Evolutionary conservation across 2,113 vertebrate species (phyloP), one percentile per base, ranked within the genome.

Genomic region (Vicugna pacos): DNA sequence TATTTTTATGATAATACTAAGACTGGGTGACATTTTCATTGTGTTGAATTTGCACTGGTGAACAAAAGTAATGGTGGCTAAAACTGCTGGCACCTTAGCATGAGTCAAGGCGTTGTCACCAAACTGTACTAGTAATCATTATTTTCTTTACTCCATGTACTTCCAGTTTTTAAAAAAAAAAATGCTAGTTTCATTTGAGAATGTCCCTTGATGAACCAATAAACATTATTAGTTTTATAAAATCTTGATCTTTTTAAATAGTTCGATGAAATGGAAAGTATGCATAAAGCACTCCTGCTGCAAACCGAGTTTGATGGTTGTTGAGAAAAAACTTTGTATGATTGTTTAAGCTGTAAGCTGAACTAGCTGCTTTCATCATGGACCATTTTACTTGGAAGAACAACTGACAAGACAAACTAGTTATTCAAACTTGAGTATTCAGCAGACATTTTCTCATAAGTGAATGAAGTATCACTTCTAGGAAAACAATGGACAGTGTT

Each of bases 391-490:
- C 50, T 60, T 80, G 54, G 35, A 84, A 75, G 48, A 92, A 65
- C 15, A 79, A 28, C 38, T 67, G 48, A 48, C 60, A 87, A 87
- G 50, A 72, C 38, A 19, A 42, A 46, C n/a, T 56, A 8, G 13
- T 89, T 76, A 16, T 65, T 91, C 72, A 81, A 26, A 54, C 65
- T 65, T 70, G 16, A 76, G 38, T 48, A 26, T 81, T 48, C 80
- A n/a, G 35, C 58, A 83, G n/a, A 64, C 42, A 62, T 69, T 72
- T 94, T 79, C 82, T 91, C 26, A 56, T 75, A 90, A 95, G 16
- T 80, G 42, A 77, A 50, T 70, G 79, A 81, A 62, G 58, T 67
- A 32, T 82, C 26, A 85, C 35, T 95, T 60, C 24, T 58, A 83
- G 82, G 42, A 46, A 88, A 93, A 73, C 19, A 72, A 38, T 73